Evolutionary conservation across 2,797 vertebrate genomes (phyloP), one percentile per base, ranked within the genome.

Genomic region (Acipenser oxyrinchus): DNA sequence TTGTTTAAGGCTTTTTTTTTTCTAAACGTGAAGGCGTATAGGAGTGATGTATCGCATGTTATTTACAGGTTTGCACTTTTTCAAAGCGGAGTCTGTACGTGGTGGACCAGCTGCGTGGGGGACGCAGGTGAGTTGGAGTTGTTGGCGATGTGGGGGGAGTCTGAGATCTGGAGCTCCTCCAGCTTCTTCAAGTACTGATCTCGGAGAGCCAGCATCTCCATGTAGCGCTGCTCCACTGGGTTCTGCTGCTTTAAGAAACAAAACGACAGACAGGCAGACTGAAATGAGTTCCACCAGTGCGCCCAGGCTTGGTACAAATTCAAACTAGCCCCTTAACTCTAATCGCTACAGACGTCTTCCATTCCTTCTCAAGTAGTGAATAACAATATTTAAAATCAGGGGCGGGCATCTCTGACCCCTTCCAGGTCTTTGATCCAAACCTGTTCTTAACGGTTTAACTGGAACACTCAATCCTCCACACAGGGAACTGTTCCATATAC

Each of bases 161-260:
- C 93, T 13, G 92, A 91, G 10, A 95, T 86, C 82, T 97, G 92
- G 49, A 99, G 81, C 72, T 95, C 93, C 85, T 99, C 94, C 37
- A 99, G 91, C 75, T 93, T 94, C 87, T 90, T 95, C 77, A 99
- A 85, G 79, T 97, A 98, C 72, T 98, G 94, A 4, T 97, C 95
- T 0, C 95, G 85, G 73, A 98, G 76, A 0, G 93, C 94, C 70
- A 99, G 67, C 51, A 99, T 91, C 82, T 99, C 96, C 88, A 92
- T 88, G 79, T 98, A 99, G 67, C 96, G 96, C 82, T 98, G 95
- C 74, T 99, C 95, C 84, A 98, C 91, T 0, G 94, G 94, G 75
- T 94, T 94, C 51, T 95, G 94, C 84, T 96, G 94, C 93, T 93
- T 67, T 61, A 75, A 72, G 77, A 49, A 61, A 73, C 63, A 68